These are phyloP conservation scores for Tachina lurida DNA, from an alignment of 2,888 invertebrate genomes.

Conservation along the genomic window DNA sequence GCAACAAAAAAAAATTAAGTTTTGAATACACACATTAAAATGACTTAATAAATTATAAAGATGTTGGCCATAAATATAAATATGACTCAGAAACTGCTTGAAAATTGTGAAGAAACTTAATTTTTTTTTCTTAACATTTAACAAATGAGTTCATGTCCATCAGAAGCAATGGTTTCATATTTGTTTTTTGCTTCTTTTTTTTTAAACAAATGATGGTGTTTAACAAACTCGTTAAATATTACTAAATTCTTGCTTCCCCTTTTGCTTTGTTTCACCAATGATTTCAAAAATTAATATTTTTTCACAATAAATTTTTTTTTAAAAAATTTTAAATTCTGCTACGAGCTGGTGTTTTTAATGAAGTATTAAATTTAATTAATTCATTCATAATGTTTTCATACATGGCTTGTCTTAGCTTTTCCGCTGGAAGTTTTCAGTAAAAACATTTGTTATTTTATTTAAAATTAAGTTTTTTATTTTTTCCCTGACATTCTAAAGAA, in stretches of 20 bases:
- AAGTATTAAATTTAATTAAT: conserved; percentile 17
- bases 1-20: neutral
- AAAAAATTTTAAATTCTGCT: conserved; percentile 6
- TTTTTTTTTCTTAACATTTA: neutral
- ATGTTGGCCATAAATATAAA: conserved; percentile 14
- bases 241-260: conserved; percentile 28
- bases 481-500: too few relatives aligned
- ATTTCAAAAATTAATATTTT: conserved; percentile 13
- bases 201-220: conserved; percentile 20
- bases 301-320: neutral
- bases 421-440: too few relatives aligned
- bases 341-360: neutral
- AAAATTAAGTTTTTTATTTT: too few relatives aligned
- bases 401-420: neutral
- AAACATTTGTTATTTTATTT: too few relatives aligned
- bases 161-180: conserved; percentile 25
- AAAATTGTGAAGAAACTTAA: neutral
- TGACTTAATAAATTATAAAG: conserved; percentile 6
- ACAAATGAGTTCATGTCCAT: conserved; percentile 48
- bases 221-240: conserved; percentile 5
- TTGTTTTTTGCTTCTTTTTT: neutral
- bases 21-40: neutral
- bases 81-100: conserved; percentile 33
- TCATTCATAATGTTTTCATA: neutral
- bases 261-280: conserved; percentile 10